Evolutionary conservation across 2,113 vertebrate species (phyloP), one percentile per base, ranked within the genome.

Genomic region (Oryzias celebensis): DNA sequence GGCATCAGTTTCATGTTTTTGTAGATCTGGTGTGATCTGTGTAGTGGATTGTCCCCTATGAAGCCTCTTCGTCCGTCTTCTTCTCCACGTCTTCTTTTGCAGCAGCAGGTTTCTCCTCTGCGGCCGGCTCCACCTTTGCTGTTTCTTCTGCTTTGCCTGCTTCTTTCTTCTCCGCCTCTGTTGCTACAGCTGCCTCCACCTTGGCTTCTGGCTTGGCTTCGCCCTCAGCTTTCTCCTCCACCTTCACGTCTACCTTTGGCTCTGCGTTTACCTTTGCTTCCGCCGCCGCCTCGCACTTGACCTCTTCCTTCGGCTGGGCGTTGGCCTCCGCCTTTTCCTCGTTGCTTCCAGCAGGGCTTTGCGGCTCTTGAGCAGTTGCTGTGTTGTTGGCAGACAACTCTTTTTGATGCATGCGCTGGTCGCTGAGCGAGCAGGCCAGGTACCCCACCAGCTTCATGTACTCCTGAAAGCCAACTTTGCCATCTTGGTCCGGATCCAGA

Each of bases 401-500:
- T 22, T 82, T 73, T 24, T 50, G 56, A 1, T 54, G 15, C 20
- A 0, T 1, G 5, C 71, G 82, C 68, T 92, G 89, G 3, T 89
- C 51, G 36, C 91, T 93, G 50, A 91, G 48, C 0, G 84, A 36
- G 10, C 56, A 52, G 0, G 91, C 91, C 69, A 92, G 57, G 80
- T 90, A 91, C 62, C 91, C 92, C 1, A 93, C 67, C 55, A 93
- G 84, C 73, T 70, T 85, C 90, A 93, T 70, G 87, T 90, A 93
- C 73, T 92, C 92, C 65, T 88, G 72, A 52, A 93, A 93, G 66
- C 83, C 77, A 15, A 92, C 87, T 52, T 89, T 92, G 53, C 90
- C 91, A 4, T 92, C 91, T 0, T 90, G 51, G 74, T 93, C 58
- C n/a, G 44, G 14, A 26, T 92, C 92, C 52, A 92, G 83, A 0